Conservation (phyloP, 2,888 invertebrate species). For the Tinea trinotella region DNA sequence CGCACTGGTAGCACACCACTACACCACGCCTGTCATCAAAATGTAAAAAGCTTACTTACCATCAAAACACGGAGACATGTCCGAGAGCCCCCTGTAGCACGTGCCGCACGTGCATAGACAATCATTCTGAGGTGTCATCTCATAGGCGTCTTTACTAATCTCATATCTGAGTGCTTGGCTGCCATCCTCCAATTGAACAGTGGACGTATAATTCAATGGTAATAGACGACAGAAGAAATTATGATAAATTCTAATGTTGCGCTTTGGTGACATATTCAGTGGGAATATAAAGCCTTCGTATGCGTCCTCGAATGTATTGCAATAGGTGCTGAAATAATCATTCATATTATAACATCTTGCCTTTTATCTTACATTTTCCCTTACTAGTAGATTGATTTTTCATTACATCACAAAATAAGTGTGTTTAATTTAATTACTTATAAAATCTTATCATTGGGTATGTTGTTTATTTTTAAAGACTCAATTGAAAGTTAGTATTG, state of each 20-base stretch:
- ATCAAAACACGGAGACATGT: slow-evolving; percentile 79
- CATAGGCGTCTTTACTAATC: slow-evolving; percentile 74
- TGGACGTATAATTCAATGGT: slow-evolving; percentile 42
- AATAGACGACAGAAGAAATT: slow-evolving; percentile 83
- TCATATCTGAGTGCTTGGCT: slow-evolving; percentile 74
- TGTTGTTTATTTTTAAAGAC: no score
- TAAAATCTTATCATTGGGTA: no score
- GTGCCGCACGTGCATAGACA: slow-evolving; percentile 73
- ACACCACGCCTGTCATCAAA: no score
- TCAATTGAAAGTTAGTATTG: no score
- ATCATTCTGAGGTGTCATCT: slow-evolving; percentile 72
- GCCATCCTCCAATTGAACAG: slow-evolving; percentile 44
- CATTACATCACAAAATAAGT: no score
- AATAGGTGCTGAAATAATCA: slow-evolving; percentile 67
- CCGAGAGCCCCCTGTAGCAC: slow-evolving; percentile 75
- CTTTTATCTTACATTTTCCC: no score
- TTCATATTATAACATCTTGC: no score
- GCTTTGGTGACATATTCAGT: slow-evolving; percentile 62
- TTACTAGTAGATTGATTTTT: no score
- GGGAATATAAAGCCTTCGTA: slow-evolving; percentile 84
- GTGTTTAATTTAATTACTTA: no score
- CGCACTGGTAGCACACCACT: no score
- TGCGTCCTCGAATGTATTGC: slow-evolving; percentile 77
- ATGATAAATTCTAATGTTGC: slow-evolving; percentile 75
- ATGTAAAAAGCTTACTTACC: slow-evolving; percentile 64